These are phyloP conservation scores for Drosophila nr. perissopoda DNA, from an alignment of 2,888 invertebrate genomes.

Conservation along the genomic window DNA sequence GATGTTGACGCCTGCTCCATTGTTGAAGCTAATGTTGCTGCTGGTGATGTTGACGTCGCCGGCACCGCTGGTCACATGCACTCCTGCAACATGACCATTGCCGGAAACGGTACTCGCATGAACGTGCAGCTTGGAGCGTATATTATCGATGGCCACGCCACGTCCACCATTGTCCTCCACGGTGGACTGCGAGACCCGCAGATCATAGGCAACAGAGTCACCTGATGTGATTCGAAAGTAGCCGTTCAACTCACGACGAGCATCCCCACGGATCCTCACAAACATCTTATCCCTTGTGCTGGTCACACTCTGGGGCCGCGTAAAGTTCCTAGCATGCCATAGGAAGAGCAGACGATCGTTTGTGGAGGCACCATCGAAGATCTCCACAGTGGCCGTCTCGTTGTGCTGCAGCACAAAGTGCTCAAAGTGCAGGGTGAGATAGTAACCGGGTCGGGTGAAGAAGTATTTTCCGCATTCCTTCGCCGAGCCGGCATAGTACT, in stretches of 20 bases:
- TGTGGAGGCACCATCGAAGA: slow-evolving; percentile 91
- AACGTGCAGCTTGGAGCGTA: slow-evolving; percentile 94
- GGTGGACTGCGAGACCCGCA: slow-evolving; percentile 93
- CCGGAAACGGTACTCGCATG: slow-evolving; percentile 93
- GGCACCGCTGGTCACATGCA: slow-evolving; percentile 95
- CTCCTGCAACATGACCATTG: slow-evolving; percentile 95
- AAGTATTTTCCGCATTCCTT: slow-evolving; percentile 93
- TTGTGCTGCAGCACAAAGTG: slow-evolving; percentile 92
- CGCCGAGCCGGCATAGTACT: slow-evolving; percentile 88
- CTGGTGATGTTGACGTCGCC: slow-evolving; percentile 97
- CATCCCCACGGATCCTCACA: slow-evolving; percentile 91
- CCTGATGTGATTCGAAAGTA: slow-evolving; percentile 93
- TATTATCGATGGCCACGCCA: slow-evolving; percentile 96
- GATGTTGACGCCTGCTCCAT: slow-evolving; percentile 97
- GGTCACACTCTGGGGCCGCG: slow-evolving; percentile 94
- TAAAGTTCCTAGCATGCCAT: slow-evolving; percentile 92
- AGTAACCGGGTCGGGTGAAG: slow-evolving; percentile 91
- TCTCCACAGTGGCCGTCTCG: slow-evolving; percentile 90
- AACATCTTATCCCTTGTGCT: slow-evolving; percentile 92
- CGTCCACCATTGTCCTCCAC: slow-evolving; percentile 96
- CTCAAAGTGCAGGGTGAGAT: slow-evolving; percentile 94
- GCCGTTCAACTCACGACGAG: slow-evolving; percentile 90
- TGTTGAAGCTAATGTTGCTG: slow-evolving; percentile 94
- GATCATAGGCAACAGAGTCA: slow-evolving; percentile 91
- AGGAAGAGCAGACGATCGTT: slow-evolving; percentile 90